These are phyloP conservation scores for Lycorma delicatula DNA, from an alignment of 1,140 invertebrate genomes.

Conservation along the genomic window DNA sequence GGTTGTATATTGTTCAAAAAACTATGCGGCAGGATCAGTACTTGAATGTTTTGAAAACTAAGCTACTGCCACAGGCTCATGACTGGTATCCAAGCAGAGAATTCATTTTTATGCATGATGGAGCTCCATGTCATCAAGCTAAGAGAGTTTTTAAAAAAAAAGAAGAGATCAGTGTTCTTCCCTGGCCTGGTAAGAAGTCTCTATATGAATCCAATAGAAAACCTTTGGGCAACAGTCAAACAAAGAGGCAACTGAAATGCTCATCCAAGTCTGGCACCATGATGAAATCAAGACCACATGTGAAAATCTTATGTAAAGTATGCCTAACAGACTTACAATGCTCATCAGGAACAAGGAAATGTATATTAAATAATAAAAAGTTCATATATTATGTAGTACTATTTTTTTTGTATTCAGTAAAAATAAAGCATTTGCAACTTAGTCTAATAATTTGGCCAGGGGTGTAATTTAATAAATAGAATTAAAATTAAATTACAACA, in stretches of 20 bases:
- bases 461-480: no score
- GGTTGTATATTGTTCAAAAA: conserved; percentile 3
- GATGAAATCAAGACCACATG: no score
- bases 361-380: no score
- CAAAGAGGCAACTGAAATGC: not conserved
- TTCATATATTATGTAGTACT: no score
- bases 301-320: no score
- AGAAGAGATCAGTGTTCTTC: not conserved
- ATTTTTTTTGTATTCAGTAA: no score
- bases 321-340: no score
- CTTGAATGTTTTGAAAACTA: not conserved
- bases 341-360: no score
- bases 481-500: no score
- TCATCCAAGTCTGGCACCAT: not conserved
- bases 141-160: not conserved
- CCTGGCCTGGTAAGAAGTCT: conserved; percentile 8
- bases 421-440: no score
- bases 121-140: conserved; percentile 9
- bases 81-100: conserved; percentile 6
- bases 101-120: conserved; percentile 7
- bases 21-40: not conserved
- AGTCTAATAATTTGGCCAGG: no score
- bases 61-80: not conserved
- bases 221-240: conserved; percentile 8
- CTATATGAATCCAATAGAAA: conserved; percentile 1